Conservation (phyloP, 1,140 invertebrate species). For the Trichoplusia ni region DNA sequence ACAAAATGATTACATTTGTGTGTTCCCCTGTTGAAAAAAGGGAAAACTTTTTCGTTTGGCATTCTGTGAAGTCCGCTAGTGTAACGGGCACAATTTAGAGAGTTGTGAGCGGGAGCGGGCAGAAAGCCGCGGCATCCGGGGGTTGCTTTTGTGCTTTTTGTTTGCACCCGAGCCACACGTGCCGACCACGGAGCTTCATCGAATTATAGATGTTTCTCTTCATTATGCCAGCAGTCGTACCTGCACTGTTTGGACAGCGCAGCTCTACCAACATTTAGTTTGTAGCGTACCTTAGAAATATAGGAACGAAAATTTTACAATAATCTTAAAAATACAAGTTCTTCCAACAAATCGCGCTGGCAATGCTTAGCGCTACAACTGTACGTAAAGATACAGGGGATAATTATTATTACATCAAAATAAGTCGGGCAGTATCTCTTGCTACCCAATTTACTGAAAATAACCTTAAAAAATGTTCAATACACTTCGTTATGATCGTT, state of each 20-base stretch:
- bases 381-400: no score
- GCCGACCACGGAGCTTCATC: background rate
- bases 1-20: conserved; percentile 22
- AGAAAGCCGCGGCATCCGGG: conserved; percentile 27
- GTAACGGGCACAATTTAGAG: conserved; percentile 17
- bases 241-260: no score
- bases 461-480: conserved; percentile 14
- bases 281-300: no score
- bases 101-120: background rate
- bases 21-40: conserved; percentile 15
- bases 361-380: no score
- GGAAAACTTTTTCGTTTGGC: conserved; percentile 20
- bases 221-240: background rate
- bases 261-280: no score
- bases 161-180: background rate
- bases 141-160: conserved; percentile 22
- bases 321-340: no score
- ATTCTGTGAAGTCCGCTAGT: conserved; percentile 7
- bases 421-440: no score
- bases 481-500: conserved; percentile 3
- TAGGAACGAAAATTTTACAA: no score
- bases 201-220: conserved; percentile 1
- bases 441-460: no score
- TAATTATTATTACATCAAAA: no score
- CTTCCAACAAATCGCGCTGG: no score